These are phyloP conservation scores for Haliclystus octoradiatus DNA, from an alignment of 30 jellyfish, hydroid and myxozoan genomes.

Conservation along the genomic window DNA sequence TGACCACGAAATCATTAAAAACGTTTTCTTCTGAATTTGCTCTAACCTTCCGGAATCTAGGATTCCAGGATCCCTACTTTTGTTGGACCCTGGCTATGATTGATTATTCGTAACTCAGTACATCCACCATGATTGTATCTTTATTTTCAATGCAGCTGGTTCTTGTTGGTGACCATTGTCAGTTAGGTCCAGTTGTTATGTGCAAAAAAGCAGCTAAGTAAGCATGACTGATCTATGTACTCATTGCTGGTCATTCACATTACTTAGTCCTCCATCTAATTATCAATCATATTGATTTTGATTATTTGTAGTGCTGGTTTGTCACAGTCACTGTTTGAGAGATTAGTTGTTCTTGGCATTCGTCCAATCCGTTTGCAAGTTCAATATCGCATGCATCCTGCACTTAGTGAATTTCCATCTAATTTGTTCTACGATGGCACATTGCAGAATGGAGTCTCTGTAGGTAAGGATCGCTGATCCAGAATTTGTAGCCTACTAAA, in stretches of 20 bases:
- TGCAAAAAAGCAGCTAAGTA: slow-evolving; percentile 99
- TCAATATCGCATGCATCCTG: slow-evolving; percentile 99
- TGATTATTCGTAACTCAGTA: too few species aligned
- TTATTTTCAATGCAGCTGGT: too few species aligned
- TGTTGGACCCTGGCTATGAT: too few species aligned
- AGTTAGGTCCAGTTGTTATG: slow-evolving; percentile 99
- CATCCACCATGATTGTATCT: too few species aligned
- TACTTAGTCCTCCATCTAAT: too few species aligned
- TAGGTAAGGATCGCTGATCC: slow-evolving; percentile 68
- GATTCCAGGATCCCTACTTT: too few species aligned
- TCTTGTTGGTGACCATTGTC: slow-evolving; percentile 99
- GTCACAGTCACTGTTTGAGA: slow-evolving; percentile 90
- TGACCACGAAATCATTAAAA: too few species aligned
- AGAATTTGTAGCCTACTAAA: too few species aligned
- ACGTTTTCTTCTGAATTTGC: too few species aligned
- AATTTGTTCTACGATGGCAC: slow-evolving; percentile 98
- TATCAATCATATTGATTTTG: not conserved
- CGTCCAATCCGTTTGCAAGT: slow-evolving; percentile 97
- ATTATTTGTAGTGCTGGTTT: slow-evolving; percentile 79
- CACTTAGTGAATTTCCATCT: slow-evolving; percentile 95
- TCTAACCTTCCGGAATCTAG: too few species aligned
- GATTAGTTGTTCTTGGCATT: slow-evolving; percentile 94
- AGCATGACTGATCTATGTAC: not conserved
- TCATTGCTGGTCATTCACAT: not conserved
- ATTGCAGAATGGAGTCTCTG: slow-evolving; percentile 97